Percentiles rank a stretch among this genome's conserved stretches.
These are phyloP conservation scores for Papilio gigon DNA, from an alignment of 2,888 invertebrate species.

Conservation along the genomic window DNA sequence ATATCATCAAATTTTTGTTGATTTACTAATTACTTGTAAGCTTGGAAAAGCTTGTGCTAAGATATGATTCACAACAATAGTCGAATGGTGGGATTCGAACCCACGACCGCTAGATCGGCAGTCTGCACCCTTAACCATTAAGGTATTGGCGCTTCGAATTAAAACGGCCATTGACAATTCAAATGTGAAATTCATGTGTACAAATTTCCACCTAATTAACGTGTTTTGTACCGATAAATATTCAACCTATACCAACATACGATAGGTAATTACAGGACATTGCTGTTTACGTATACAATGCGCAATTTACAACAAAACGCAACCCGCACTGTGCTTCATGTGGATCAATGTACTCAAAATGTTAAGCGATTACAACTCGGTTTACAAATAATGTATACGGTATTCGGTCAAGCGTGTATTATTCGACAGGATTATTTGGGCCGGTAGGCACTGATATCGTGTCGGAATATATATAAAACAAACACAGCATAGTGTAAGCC, in stretches of 20 bases:
- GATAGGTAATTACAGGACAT: conserved; percentile 30
- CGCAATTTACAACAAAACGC: conserved; percentile 17
- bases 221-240: neutral
- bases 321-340: neutral
- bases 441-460: too few relatives aligned
- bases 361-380: conserved; percentile 11
- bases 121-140: too few relatives aligned
- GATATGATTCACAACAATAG: too few relatives aligned
- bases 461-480: too few relatives aligned
- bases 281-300: conserved; percentile 24
- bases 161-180: neutral
- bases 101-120: too few relatives aligned
- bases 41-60: too few relatives aligned
- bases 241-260: conserved; percentile 21
- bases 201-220: neutral
- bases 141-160: too few relatives aligned
- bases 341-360: conserved; percentile 17
- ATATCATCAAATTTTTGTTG: too few relatives aligned
- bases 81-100: too few relatives aligned
- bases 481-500: too few relatives aligned
- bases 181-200: neutral
- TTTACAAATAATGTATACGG: conserved; percentile 6
- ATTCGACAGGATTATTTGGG: neutral
- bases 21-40: too few relatives aligned
- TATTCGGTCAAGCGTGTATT: conserved; percentile 7